Evolutionary conservation across 2,113 vertebrate species (phyloP).

Genomic region (Equus przewalskii): DNA sequence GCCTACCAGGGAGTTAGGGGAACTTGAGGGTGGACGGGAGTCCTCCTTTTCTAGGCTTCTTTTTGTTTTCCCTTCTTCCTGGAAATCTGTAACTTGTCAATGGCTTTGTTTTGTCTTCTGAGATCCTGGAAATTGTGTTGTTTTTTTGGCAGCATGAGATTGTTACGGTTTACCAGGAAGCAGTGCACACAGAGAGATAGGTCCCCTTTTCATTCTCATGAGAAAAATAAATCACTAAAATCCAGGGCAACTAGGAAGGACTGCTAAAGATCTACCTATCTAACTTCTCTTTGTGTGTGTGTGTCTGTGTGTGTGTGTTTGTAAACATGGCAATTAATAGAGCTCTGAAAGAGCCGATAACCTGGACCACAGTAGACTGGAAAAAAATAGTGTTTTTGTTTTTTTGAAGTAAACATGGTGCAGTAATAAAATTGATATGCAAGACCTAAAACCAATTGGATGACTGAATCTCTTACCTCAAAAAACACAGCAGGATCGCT

Average conservation of each 20-base stretch:
- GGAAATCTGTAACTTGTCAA: conserved; percentile 76
- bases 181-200: not conserved
- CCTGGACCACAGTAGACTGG: conserved; percentile 72
- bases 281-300: conserved; percentile 32
- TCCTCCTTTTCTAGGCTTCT: conserved; percentile 33
- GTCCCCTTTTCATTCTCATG: conserved; percentile 62
- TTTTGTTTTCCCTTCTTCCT: conserved; percentile 60
- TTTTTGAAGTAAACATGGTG: conserved; percentile 74
- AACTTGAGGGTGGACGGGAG: not conserved
- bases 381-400: conserved; percentile 49
- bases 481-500: conserved; percentile 77
- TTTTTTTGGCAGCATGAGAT: conserved; percentile 75
- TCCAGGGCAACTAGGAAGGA: conserved; percentile 27
- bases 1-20: not conserved
- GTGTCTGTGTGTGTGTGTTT: conserved; percentile 49
- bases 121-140: conserved; percentile 69
- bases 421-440: conserved; percentile 71
- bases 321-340: conserved; percentile 77
- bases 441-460: conserved; percentile 75
- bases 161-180: conserved; percentile 76
- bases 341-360: conserved; percentile 67
- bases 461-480: conserved; percentile 84
- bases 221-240: conserved; percentile 34
- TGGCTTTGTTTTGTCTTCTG: conserved; percentile 69
- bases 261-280: conserved; percentile 52